Percentiles rank a stretch among this genome's conserved stretches.
These are phyloP conservation scores for Timandra comae DNA, from an alignment of 2,888 invertebrate species.

Conservation along the genomic window DNA sequence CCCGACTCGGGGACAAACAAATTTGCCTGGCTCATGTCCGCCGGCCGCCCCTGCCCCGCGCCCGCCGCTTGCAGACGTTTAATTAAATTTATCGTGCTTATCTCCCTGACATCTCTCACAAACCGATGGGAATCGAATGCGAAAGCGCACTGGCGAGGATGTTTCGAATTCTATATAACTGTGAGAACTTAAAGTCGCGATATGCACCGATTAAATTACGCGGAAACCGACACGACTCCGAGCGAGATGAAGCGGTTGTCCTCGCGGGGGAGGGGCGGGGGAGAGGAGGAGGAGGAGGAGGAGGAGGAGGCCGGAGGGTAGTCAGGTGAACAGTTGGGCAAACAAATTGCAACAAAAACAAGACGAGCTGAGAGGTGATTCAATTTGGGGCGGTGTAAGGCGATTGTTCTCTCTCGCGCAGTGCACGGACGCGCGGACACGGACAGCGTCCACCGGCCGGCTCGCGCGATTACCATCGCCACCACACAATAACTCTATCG, in stretches of 20 bases:
- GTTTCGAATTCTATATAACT: constrained; percentile 52
- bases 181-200: constrained; percentile 43
- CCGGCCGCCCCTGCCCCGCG: constrained; percentile 17
- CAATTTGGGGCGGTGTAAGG: constrained; percentile 23
- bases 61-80: constrained; percentile 40
- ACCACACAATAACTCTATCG: no score
- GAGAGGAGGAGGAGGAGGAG: neutral
- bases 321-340: constrained; percentile 37
- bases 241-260: constrained; percentile 37
- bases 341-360: constrained; percentile 46
- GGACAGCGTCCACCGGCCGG: neutral
- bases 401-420: constrained; percentile 11
- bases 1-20: constrained; percentile 51
- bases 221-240: constrained; percentile 28
- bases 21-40: constrained; percentile 42
- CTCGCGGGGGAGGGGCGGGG: constrained; percentile 7
- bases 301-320: constrained; percentile 4
- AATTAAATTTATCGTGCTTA: constrained; percentile 72
- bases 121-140: constrained; percentile 58
- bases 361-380: constrained; percentile 29
- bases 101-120: constrained; percentile 55
- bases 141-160: constrained; percentile 42
- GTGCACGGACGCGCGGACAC: neutral
- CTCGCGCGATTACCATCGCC: neutral
- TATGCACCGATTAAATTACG: constrained; percentile 25